phyloP scores from a whole-genome alignment of 2,888 invertebrate genomes.

The Hypena proboscidalis region DNA sequence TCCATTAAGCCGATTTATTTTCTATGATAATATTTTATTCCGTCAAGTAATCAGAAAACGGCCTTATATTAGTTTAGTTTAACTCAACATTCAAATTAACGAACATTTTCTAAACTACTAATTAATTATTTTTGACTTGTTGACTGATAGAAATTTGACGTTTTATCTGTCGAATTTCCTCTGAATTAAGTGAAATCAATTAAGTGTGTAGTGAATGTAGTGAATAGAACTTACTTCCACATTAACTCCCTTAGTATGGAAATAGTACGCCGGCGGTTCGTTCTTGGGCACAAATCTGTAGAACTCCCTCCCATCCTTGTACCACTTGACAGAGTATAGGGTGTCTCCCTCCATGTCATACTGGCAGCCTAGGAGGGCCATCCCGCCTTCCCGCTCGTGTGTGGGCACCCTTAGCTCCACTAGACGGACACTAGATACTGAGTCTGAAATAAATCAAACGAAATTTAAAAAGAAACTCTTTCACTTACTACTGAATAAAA shows the following conservation, averaged over 20 bases:
- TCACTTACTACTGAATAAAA: no score
- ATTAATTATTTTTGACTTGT: no score
- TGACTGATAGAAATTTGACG: no score
- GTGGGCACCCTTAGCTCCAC: conserved; percentile 92
- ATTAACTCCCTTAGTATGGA: conserved; percentile 89
- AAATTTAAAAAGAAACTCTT: no score
- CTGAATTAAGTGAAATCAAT: neutral
- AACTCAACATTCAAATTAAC: no score
- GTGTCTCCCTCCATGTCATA: conserved; percentile 91
- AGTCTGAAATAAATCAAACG: conserved; percentile 52
- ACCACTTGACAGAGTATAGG: conserved; percentile 96
- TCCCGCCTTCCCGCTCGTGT: conserved; percentile 90
- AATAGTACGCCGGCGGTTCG: conserved; percentile 89
- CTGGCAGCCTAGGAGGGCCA: conserved; percentile 91
- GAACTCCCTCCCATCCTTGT: conserved; percentile 94
- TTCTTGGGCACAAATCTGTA: conserved; percentile 92
- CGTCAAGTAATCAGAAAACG: no score
- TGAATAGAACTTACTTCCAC: conserved; percentile 90
- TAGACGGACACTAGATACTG: conserved; percentile 86
- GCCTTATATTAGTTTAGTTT: no score
- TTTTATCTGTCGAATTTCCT: no score
- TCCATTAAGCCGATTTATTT: no score
- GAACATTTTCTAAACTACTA: no score
- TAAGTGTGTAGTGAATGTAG: neutral
- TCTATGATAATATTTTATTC: no score